These are phyloP conservation scores for Rhinopomastus cyanomelas DNA, from an alignment of 2,113 vertebrate species.

Conservation along the genomic window DNA sequence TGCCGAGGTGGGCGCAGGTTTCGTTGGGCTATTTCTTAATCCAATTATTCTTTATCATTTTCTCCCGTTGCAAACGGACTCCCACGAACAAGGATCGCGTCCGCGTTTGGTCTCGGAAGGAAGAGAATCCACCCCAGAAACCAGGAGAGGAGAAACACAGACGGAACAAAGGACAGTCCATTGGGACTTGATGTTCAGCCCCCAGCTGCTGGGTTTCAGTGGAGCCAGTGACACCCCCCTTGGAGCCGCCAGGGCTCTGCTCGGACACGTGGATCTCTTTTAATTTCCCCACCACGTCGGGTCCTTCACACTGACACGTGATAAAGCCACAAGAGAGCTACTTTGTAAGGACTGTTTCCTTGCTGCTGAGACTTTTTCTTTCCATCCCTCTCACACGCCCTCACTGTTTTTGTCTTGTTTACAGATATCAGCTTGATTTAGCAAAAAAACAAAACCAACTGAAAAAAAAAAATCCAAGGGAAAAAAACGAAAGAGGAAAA, in stretches of 20 bases:
- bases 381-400: conserved; percentile 43
- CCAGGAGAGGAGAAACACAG: conserved; percentile 26
- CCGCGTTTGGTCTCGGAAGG: not conserved
- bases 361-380: conserved; percentile 55
- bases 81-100: not conserved
- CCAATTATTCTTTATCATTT: not conserved
- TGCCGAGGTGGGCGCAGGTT: not conserved
- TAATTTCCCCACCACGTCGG: not conserved
- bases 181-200: conserved; percentile 53
- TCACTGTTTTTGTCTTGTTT: conserved; percentile 72
- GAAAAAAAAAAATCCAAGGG: not conserved
- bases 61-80: not conserved
- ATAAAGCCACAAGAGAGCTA: conserved; percentile 46
- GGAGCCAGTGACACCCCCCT: not conserved
- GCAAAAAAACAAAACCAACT: conserved; percentile 28
- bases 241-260: not conserved
- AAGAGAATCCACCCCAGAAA: not conserved
- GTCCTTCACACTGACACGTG: conserved; percentile 30
- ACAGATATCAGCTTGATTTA: conserved; percentile 69
- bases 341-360: conserved; percentile 58
- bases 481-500: not conserved
- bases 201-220: not conserved
- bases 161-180: conserved; percentile 48
- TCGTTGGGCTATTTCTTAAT: conserved; percentile 10
- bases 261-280: not conserved